A percentile compares a stretch with the other conserved stretches of the same genome.
Conservation (phyloP, 2,888 invertebrate species). For the Pristionchus exspectatus region DNA sequence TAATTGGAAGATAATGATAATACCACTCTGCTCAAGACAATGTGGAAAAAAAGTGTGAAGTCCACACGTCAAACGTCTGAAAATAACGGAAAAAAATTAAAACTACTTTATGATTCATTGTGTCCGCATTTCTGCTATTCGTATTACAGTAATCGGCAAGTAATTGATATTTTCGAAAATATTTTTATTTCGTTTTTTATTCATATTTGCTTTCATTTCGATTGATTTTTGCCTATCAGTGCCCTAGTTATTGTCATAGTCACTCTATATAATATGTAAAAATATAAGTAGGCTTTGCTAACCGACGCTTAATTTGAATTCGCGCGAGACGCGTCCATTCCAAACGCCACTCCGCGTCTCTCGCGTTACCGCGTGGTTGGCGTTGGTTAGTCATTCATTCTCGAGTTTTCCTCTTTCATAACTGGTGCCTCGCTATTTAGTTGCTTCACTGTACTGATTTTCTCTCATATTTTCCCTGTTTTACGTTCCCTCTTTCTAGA, state of each 20-base stretch:
- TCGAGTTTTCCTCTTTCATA: slow-evolving; percentile 27
- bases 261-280: neutral
- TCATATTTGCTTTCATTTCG: neutral
- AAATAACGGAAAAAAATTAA: neutral
- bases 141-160: neutral
- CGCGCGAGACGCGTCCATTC: slow-evolving; percentile 12
- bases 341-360: neutral
- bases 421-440: neutral
- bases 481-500: slow-evolving; percentile 80
- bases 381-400: slow-evolving; percentile 36
- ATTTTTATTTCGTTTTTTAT: neutral
- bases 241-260: neutral
- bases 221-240: neutral
- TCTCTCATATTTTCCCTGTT: neutral
- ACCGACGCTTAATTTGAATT: neutral
- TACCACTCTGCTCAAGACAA: no score
- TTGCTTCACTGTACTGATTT: neutral
- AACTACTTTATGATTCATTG: neutral
- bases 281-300: neutral
- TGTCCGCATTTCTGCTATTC: neutral
- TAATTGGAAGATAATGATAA: no score
- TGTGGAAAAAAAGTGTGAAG: no score
- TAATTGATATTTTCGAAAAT: neutral
- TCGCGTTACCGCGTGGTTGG: slow-evolving; percentile 3
- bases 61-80: no score